Conservation (phyloP, 2,797 vertebrate species). For the Pangasius larnaudii region DNA sequence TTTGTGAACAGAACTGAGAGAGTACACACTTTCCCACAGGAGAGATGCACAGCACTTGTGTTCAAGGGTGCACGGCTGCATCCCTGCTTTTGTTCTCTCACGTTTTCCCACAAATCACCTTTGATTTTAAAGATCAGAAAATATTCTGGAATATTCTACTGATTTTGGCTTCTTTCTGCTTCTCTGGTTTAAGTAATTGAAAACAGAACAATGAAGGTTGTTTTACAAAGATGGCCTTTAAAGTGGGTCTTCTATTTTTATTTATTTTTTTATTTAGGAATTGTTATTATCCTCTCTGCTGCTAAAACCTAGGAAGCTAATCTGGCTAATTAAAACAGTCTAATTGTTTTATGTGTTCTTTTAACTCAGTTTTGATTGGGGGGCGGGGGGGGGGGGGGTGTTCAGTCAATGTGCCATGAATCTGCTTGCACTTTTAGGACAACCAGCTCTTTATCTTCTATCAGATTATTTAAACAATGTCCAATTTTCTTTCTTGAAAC, state of each 20-base stretch:
- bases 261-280: too few species aligned
- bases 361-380: too few species aligned
- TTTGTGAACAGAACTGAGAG: constrained; percentile 75
- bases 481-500: constrained; percentile 61
- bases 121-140: constrained; percentile 20
- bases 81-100: constrained; percentile 13
- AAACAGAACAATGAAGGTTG: not conserved
- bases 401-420: not conserved
- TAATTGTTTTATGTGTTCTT: not conserved
- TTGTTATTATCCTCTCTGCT: too few species aligned
- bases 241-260: not conserved
- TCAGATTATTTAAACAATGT: constrained; percentile 46
- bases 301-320: not conserved
- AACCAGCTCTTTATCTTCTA: constrained; percentile 48
- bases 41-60: constrained; percentile 65
- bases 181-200: not conserved
- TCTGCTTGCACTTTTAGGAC: constrained; percentile 40
- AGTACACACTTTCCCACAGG: constrained; percentile 75
- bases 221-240: not conserved
- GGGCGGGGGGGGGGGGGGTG: too few species aligned
- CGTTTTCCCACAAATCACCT: constrained; percentile 7
- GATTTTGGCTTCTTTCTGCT: not conserved
- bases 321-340: constrained; percentile 3
- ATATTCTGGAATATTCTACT: not conserved
- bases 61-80: constrained; percentile 31